Base-by-base conservation (phyloP, 2,888 invertebrate genomes). In the Piscicola geometra region DNA sequence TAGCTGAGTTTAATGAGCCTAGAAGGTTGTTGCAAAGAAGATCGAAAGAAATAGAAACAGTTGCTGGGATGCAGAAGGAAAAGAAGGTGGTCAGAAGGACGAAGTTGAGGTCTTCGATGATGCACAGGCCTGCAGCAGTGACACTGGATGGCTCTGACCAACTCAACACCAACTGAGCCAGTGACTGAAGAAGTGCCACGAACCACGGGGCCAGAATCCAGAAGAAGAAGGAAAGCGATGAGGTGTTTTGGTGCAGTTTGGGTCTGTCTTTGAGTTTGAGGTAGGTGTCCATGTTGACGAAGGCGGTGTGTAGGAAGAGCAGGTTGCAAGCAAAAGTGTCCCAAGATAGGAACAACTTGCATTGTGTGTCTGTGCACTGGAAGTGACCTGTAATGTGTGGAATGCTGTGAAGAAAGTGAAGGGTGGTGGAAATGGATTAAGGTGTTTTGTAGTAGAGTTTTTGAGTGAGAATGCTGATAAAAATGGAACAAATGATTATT, bases 261-360 rank as follows among this genome's bases (percentile, higher is more conserved):
- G 67, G 67, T 32, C 28, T 67, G 33, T 67, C 32, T n/a, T 67
- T 67, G n/a, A 67, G 35, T 15, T 35, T 32, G 21, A 67, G 35
- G 35, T 67, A 67, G 15, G 67, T 67, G 33, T 67, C 67, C 67
- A 67, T 67, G 33, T 67, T 67, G 67, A 67, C 35, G 67, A 67
- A 67, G 21, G 67, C 67, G 15, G n/a, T 67, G 67, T 67, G 67
- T 3, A 67, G 67, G 67, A 67, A 67, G 33, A 35, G 15, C 5
- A 67, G 33, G 33, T 67, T 67, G 32, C 67, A 67, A n/a, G 32
- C 15, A n/a, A 67, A 67, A n/a, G 67, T 67, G 67, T 67, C 67
- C 3, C 21, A 15, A 35, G 67, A 15, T 28, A 67, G 67, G 30
- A 15, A 67, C 33, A 67, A 67, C 67, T 67, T 67, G 67, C 67